Base-by-base conservation (phyloP, 2,888 invertebrate species). In the Hydraecia micacea region DNA sequence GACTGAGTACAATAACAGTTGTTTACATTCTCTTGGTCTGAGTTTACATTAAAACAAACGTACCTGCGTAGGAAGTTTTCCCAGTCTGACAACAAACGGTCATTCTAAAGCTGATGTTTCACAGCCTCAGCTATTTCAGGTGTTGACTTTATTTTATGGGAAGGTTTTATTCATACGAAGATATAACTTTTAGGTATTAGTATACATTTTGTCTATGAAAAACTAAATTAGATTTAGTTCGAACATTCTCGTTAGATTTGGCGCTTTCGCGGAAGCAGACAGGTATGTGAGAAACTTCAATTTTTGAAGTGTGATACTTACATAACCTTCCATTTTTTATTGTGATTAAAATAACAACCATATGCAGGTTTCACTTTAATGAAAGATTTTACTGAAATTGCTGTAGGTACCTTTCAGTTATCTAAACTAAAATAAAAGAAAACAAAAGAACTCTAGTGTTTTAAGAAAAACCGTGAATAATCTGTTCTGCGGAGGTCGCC, bases 381-480 rank as follows among this genome's bases (percentile, higher is more conserved):
- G 6, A 21, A 11, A 52, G 7, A 32, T 55, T 5, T 5, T 15
- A 42, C 55, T 21, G 5, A 18, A 39, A 39, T 18, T 7, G 2
- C 25, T 70, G 11, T n/a, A n/a, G n/a, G n/a, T 36, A 52, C 18
- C 3, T 70, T 70, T 52, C 4, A 52, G 72, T 58, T 75, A 78
- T 13, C 32, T 63, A 65, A 77, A 79, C 55, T 55, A 42, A 70
- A 18, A 3, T 46, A 75, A 79, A 80, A 73, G 39, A 65, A 65
- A 76, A 11, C 0, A 85, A 75, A 60, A 74, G 73, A 85, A 66
- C 63, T 9, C 42, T 60, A 73, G 62, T 76, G 55, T 86, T 81
- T 79, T 25, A 36, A 76, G 68, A 87, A 88, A 88, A 90, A 88
- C 88, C 86, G 86, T 91, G 70, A 70, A 75, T 79, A 89, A 90